Evolutionary conservation across 1,140 invertebrate genomes (phyloP).

Genomic region (Lutraria rhynchaena): DNA sequence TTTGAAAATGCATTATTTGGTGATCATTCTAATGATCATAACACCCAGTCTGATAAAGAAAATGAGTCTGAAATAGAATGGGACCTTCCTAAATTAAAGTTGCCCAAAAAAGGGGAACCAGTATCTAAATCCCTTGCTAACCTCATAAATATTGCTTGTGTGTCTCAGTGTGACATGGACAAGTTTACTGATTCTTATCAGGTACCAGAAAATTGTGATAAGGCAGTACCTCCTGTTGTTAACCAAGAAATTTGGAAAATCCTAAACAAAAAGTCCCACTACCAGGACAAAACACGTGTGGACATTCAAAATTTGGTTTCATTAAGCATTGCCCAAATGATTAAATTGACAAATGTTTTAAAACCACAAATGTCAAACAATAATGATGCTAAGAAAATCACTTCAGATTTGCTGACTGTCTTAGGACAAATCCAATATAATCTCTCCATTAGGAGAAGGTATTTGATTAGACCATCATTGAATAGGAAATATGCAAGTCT

Average conservation of each 20-base stretch:
- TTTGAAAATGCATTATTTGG: too few species aligned
- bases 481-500: too few species aligned
- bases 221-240: neutral
- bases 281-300: conserved; percentile 3
- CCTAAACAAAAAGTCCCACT: conserved; percentile 1
- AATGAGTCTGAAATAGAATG: too few species aligned
- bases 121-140: conserved; percentile 16
- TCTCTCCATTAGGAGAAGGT: too few species aligned
- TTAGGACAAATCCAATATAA: too few species aligned
- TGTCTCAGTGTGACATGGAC: neutral
- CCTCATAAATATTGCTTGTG: conserved; percentile 36
- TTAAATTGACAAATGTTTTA: neutral
- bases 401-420: too few species aligned
- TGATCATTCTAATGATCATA: too few species aligned
- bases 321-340: conserved; percentile 10
- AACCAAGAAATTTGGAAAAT: conserved; percentile 43
- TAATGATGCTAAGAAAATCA: too few species aligned
- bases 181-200: conserved; percentile 3
- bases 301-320: conserved; percentile 36
- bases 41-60: too few species aligned
- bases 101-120: neutral
- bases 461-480: too few species aligned
- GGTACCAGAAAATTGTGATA: conserved; percentile 19
- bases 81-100: conserved; percentile 19
- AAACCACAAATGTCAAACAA: too few species aligned